These are phyloP conservation scores for Rhinichthys klamathensis DNA, from an alignment of 2,113 vertebrate genomes.

Conservation along the genomic window DNA sequence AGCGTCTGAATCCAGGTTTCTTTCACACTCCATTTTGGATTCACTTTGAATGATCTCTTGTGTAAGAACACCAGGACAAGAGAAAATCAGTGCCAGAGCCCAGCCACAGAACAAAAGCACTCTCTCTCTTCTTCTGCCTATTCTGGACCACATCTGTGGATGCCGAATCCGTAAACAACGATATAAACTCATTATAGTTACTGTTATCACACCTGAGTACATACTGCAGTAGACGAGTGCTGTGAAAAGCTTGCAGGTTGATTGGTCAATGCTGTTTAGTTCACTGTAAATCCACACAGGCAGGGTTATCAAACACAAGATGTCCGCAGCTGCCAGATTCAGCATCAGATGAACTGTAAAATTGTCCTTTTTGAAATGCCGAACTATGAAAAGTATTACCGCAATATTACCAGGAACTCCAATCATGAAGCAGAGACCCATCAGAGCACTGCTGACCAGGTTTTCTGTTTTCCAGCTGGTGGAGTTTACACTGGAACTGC, in stretches of 20 bases:
- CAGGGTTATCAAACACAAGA: conserved; percentile 71
- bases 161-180: conserved; percentile 66
- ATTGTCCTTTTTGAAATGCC: conserved; percentile 63
- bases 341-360: conserved; percentile 70
- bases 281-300: conserved; percentile 72
- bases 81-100: conserved; percentile 23
- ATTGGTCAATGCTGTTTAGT: conserved; percentile 33
- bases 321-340: conserved; percentile 73
- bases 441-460: conserved; percentile 29
- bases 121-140: conserved; percentile 50
- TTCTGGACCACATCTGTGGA: conserved; percentile 62
- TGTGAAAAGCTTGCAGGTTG: conserved; percentile 65
- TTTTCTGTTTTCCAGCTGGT: background rate
- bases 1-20: background rate
- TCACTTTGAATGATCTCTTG: conserved; percentile 56
- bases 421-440: conserved; percentile 61
- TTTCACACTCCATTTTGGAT: background rate
- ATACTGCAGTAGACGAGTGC: conserved; percentile 68
- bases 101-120: conserved; percentile 59
- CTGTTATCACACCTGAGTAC: conserved; percentile 71
- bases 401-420: conserved; percentile 72
- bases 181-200: conserved; percentile 70
- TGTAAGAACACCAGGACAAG: conserved; percentile 5
- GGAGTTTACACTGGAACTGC: background rate
- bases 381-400: conserved; percentile 65